phyloP scores from a whole-genome alignment of 1,140 invertebrate genomes.

The Meteorus sp. region DNA sequence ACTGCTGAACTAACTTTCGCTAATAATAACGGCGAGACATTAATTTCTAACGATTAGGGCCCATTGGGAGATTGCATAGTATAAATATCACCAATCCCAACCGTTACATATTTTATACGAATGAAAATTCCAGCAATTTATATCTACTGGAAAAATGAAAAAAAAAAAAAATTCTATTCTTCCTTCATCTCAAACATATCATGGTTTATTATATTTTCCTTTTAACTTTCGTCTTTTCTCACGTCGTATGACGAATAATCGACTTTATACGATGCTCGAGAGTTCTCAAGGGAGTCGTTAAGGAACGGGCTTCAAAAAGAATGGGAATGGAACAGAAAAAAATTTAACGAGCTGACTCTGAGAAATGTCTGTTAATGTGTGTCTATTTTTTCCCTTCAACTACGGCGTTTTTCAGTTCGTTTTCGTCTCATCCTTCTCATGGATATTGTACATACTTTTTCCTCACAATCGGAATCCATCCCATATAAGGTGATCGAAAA shows the following conservation, averaged over 20 bases:
- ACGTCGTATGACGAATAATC: slow-evolving; percentile 43
- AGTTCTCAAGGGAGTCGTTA: slow-evolving; percentile 42
- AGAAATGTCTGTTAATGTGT: background rate
- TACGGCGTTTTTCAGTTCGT: too few species aligned
- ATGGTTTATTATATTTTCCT: background rate
- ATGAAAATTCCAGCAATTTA: background rate
- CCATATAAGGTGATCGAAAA: too few species aligned
- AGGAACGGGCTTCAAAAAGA: slow-evolving; percentile 38
- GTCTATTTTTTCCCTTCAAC: too few species aligned
- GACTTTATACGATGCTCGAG: slow-evolving; percentile 36
- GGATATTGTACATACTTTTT: too few species aligned
- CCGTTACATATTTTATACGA: background rate
- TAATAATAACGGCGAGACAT: slow-evolving; percentile 54
- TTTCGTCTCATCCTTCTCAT: too few species aligned
- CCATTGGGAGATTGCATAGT: slow-evolving; percentile 42
- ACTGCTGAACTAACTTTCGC: slow-evolving; percentile 48
- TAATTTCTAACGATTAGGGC: slow-evolving; percentile 55
- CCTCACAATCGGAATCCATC: too few species aligned
- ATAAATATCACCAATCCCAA: slow-evolving; percentile 14
- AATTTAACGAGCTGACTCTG: background rate
- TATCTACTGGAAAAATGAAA: background rate
- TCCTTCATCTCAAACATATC: too few species aligned
- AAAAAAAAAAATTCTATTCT: slow-evolving; percentile 1
- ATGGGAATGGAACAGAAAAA: slow-evolving; percentile 26
- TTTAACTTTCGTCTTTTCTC: slow-evolving; percentile 25